Base-by-base conservation (phyloP, 2,113 vertebrate species). In the Coregonus clupeaformis region DNA sequence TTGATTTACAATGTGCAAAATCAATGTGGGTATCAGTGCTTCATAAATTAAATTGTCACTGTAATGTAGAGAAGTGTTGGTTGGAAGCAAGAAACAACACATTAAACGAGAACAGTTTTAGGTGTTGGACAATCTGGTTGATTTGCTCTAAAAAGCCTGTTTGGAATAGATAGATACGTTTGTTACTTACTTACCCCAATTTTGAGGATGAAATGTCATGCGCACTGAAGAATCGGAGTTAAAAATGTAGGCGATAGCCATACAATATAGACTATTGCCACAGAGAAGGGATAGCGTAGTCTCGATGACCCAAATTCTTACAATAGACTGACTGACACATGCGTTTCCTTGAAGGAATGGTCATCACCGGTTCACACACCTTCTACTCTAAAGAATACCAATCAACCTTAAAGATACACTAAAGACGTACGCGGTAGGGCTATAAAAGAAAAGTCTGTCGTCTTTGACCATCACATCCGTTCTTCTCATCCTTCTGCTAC, bases 401-500 rank as follows among this genome's bases (percentile, higher is more conserved):
- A 75, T 80, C 6, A 79, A 75, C 87, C 85, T 80, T 81, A 20
- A 5, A 52, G 30, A 79, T 74, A 83, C 80, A 77, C 71, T 70
- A 77, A 80, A 75, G 69, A 77, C 60, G 57, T 12, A 55, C 3
- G n/a, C 13, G 5, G 5, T 71, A 4, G n/a, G 1, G 3, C 29
- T 91, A 91, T 92, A 93, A 91, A 93, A 65, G 52, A 91, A 89
- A 87, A 81, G 82, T 45, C 13, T 57, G 76, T 64, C 66, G 77
- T 57, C 30, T 68, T 5, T 62, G 67, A 65, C 71, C 16, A 5
- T n/a, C 22, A 22, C 72, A 22, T 52, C 86, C 78, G 78, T 45
- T 77, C 69, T 78, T 68, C 27, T 75, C 67, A 24, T 45, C n/a
- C 68, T 60, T 47, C 77, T 29, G 52, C 65, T 16, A n/a, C 57